phyloP scores from a whole-genome alignment of 2,888 invertebrate genomes.

The Troides oblongomaculatus region DNA sequence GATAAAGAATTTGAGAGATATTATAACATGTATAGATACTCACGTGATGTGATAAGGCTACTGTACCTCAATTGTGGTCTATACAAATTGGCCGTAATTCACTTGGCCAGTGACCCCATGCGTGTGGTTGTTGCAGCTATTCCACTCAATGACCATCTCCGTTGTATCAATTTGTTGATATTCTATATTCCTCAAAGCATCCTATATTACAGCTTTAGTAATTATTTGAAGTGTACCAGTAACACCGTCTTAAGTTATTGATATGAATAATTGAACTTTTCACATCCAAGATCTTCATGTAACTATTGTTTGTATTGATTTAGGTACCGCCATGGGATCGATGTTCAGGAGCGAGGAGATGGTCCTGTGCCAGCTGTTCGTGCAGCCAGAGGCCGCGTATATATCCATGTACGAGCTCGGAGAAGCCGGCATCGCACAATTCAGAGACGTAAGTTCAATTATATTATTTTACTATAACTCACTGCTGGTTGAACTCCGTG shows the following conservation, averaged over 20 bases:
- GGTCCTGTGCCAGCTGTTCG: conserved; percentile 85
- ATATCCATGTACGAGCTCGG: conserved; percentile 85
- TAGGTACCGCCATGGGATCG: conserved; percentile 54
- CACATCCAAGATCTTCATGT: too few species aligned
- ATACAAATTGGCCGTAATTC: conserved; percentile 10
- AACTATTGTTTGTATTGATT: background rate
- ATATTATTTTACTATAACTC: too few species aligned
- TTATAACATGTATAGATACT: background rate
- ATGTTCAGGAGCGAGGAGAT: conserved; percentile 84
- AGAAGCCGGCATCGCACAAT: conserved; percentile 85
- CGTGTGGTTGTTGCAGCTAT: conserved; percentile 7
- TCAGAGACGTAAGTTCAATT: conserved; percentile 82
- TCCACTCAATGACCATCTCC: conserved; percentile 15
- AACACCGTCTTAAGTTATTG: too few species aligned
- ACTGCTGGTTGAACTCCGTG: too few species aligned
- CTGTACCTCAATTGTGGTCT: conserved; percentile 4
- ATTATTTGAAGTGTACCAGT: background rate
- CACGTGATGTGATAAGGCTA: background rate
- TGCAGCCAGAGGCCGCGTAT: conserved; percentile 86
- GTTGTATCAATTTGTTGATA: conserved; percentile 5
- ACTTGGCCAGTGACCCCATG: conserved; percentile 11
- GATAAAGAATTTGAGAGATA: background rate
- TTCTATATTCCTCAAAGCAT: background rate
- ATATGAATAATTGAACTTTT: too few species aligned
- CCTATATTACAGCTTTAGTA: background rate